These are phyloP conservation scores for Pyrrhia umbra DNA, from an alignment of 2,888 invertebrate genomes.

Conservation along the genomic window DNA sequence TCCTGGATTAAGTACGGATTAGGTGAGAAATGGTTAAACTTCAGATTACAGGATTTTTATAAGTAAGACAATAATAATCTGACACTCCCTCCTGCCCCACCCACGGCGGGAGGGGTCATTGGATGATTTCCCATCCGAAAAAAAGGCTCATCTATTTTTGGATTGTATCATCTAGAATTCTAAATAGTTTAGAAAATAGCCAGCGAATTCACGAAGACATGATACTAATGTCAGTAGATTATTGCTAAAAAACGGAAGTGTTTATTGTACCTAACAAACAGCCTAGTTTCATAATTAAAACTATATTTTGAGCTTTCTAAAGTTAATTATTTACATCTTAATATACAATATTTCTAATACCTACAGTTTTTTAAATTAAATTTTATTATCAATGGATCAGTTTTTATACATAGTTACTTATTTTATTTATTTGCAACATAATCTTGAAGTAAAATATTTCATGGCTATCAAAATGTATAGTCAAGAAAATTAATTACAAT, in stretches of 20 bases:
- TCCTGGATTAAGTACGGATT: no score
- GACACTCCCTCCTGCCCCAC: no score
- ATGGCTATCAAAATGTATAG: neutral
- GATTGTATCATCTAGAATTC: no score
- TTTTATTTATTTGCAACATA: neutral
- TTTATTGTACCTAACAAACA: constrained; percentile 27
- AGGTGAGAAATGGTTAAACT: no score
- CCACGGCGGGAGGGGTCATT: no score
- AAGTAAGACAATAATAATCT: no score
- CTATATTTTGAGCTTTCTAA: constrained; percentile 46
- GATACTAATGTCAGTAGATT: neutral
- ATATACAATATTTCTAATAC: constrained; percentile 16
- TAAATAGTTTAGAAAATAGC: neutral
- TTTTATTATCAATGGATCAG: constrained; percentile 30
- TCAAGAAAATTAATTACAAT: neutral
- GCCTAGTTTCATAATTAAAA: constrained; percentile 19
- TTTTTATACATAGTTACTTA: neutral
- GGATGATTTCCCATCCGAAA: no score
- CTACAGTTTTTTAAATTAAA: constrained; percentile 15
- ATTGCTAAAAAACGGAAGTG: constrained; percentile 11
- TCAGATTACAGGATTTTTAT: no score
- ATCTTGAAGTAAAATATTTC: neutral
- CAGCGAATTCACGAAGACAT: constrained; percentile 1
- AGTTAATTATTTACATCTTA: constrained; percentile 39
- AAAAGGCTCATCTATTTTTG: no score